These are phyloP conservation scores for Tetraneura akinire DNA, from an alignment of 1,140 invertebrate species.

Conservation along the genomic window DNA sequence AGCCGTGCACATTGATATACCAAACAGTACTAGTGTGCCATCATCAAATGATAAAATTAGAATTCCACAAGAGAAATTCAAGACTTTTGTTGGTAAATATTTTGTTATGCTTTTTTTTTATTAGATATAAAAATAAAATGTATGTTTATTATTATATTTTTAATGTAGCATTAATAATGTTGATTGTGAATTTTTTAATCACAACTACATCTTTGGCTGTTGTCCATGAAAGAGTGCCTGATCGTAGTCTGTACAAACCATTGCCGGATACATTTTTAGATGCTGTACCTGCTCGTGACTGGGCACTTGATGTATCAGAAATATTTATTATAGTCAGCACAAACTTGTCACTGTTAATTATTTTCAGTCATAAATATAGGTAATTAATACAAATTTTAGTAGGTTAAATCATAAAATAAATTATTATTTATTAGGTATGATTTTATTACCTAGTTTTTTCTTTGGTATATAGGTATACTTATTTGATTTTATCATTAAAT, in stretches of 20 bases:
- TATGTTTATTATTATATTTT: slow-evolving; percentile 39
- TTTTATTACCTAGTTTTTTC: background rate
- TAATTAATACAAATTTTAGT: slow-evolving; percentile 56
- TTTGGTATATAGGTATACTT: too few relatives aligned
- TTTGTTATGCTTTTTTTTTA: background rate
- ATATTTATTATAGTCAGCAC: slow-evolving; percentile 81
- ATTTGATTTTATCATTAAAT: too few relatives aligned
- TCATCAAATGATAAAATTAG: slow-evolving; percentile 65
- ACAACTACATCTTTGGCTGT: slow-evolving; percentile 74
- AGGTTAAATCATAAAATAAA: background rate
- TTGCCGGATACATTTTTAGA: slow-evolving; percentile 82
- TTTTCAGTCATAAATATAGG: slow-evolving; percentile 83
- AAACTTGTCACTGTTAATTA: slow-evolving; percentile 71
- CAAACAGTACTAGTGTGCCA: slow-evolving; percentile 55
- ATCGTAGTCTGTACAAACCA: slow-evolving; percentile 69
- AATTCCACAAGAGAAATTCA: slow-evolving; percentile 73
- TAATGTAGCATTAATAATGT: slow-evolving; percentile 66
- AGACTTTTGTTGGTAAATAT: slow-evolving; percentile 67
- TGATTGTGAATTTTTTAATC: slow-evolving; percentile 66
- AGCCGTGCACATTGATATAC: slow-evolving; percentile 64
- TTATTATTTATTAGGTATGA: background rate
- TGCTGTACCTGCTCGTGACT: slow-evolving; percentile 69
- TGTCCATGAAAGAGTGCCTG: slow-evolving; percentile 82
- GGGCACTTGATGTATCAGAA: slow-evolving; percentile 82
- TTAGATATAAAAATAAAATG: background rate